These are phyloP conservation scores for Stichodactyla mertensii DNA, from an alignment of 64 coral and sea anemone genomes.

Conservation along the genomic window DNA sequence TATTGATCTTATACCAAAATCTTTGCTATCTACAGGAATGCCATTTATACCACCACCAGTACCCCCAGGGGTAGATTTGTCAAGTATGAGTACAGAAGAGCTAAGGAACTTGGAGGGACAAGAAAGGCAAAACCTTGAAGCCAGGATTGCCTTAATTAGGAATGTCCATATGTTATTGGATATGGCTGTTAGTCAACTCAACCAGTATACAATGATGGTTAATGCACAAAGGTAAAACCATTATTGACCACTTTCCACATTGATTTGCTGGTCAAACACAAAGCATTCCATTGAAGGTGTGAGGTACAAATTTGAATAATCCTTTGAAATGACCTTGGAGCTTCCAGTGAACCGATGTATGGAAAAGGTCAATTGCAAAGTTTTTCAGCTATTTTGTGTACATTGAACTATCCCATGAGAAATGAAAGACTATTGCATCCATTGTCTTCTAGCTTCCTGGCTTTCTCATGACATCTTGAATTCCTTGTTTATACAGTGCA, in stretches of 20 bases:
- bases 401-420: too few species aligned
- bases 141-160: constrained; percentile 75
- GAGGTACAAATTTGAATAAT: too few species aligned
- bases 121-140: constrained; percentile 85
- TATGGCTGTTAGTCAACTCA: constrained; percentile 77
- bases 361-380: too few species aligned
- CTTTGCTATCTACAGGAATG: constrained; percentile 25
- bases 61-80: constrained; percentile 50
- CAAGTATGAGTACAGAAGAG: constrained; percentile 73
- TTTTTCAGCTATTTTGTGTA: neutral
- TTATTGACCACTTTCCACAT: neutral
- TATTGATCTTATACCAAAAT: neutral
- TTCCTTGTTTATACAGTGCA: neutral
- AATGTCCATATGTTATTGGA: constrained; percentile 84
- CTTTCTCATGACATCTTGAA: neutral
- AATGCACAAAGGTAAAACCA: constrained; percentile 56
- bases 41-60: constrained; percentile 54
- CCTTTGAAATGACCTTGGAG: too few species aligned
- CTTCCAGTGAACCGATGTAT: too few species aligned
- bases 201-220: constrained; percentile 75
- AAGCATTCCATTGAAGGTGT: too few species aligned
- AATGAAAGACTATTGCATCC: too few species aligned
- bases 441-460: too few species aligned
- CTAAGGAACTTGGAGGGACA: constrained; percentile 69
- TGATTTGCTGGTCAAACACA: too few species aligned